Percentiles rank a stretch among this genome's conserved stretches.
Evolutionary conservation across 2,113 vertebrate genomes (phyloP).

Genomic region (Onychostoma macrolepis): DNA sequence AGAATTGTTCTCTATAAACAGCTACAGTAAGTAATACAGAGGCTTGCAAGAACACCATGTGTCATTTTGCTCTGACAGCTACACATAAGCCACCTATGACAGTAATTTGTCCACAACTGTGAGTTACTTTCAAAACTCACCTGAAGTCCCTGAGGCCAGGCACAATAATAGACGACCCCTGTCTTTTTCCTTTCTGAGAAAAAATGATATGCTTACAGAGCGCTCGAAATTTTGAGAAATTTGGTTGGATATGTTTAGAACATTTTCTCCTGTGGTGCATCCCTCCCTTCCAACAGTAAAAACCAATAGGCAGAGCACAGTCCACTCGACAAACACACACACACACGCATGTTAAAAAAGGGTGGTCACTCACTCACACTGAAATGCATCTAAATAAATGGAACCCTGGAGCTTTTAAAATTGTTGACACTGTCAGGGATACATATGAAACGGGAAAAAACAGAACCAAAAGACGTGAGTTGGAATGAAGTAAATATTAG

Average conservation of each 20-base stretch:
- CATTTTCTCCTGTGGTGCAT: neutral
- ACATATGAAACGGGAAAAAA: neutral
- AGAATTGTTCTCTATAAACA: neutral
- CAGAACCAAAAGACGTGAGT: neutral
- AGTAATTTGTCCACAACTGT: conserved; percentile 21
- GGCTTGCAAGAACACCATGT: neutral
- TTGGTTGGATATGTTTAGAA: neutral
- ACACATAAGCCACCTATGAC: neutral
- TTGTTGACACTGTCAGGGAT: neutral
- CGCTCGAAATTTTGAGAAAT: conserved; percentile 5
- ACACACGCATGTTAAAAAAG: neutral
- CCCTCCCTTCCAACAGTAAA: neutral
- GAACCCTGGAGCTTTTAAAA: conserved; percentile 43
- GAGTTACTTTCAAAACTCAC: conserved; percentile 6
- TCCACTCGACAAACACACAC: neutral
- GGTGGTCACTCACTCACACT: conserved; percentile 40
- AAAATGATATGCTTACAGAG: conserved; percentile 12
- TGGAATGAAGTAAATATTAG: neutral
- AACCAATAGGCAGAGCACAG: neutral
- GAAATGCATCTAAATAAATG: conserved; percentile 53
- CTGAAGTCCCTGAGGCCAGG: neutral
- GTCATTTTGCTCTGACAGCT: neutral
- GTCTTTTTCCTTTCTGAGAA: conserved; percentile 21
- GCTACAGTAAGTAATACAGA: neutral
- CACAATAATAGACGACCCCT: conserved; percentile 38